phyloP scores from a whole-genome alignment of 2,888 invertebrate species.

The Trypoxylon attenuatum region DNA sequence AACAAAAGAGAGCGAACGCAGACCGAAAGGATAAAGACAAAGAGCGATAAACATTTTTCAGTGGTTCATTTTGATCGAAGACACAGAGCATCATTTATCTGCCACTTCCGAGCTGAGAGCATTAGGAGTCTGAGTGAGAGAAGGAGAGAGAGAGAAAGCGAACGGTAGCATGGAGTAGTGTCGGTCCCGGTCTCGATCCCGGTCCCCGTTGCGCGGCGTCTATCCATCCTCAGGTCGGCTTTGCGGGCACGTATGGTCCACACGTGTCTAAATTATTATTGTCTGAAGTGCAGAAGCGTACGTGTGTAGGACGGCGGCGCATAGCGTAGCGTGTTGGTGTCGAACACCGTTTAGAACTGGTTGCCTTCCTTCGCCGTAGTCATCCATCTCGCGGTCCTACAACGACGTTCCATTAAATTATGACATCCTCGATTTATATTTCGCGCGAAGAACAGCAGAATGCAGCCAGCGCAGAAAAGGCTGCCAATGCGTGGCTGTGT shows the following conservation, averaged over 20 bases:
- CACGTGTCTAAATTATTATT: constrained; percentile 72
- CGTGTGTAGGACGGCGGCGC: constrained; percentile 17
- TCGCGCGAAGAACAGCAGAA: constrained; percentile 33
- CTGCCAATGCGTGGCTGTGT: too few species aligned
- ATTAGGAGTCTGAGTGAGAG: too few species aligned
- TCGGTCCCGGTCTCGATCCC: too few species aligned
- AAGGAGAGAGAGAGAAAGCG: too few species aligned
- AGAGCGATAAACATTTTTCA: constrained; percentile 8
- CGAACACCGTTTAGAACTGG: constrained; percentile 47
- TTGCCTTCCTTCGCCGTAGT: constrained; percentile 44
- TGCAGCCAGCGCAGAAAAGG: constrained; percentile 6
- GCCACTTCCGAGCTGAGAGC: constrained; percentile 25
- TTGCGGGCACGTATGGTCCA: constrained; percentile 67
- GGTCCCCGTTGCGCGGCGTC: constrained; percentile 64
- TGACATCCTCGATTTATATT: constrained; percentile 51
- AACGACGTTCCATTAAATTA: constrained; percentile 63
- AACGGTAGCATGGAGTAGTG: constrained; percentile 42
- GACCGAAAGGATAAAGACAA: not conserved
- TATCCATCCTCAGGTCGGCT: constrained; percentile 62
- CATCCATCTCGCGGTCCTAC: constrained; percentile 40
- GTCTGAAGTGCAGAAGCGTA: constrained; percentile 61
- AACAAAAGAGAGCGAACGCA: constrained; percentile 8
- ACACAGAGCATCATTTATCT: constrained; percentile 24
- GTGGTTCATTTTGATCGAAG: constrained; percentile 30
- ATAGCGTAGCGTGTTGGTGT: constrained; percentile 24